phyloP scores from a whole-genome alignment of 23 tunicate species.

The Styela plicata region DNA sequence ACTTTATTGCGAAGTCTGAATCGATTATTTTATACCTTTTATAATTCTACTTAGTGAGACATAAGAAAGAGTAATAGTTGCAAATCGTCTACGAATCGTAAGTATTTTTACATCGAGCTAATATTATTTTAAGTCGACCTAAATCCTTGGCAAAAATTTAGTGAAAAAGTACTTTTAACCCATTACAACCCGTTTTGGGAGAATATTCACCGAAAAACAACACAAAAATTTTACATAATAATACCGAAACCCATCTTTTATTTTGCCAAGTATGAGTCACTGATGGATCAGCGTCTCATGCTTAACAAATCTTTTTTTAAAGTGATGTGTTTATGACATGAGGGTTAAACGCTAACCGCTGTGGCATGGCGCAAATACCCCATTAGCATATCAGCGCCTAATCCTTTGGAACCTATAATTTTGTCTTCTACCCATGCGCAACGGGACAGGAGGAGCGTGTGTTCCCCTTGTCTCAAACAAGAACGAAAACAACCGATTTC shows the following conservation, averaged over 20 bases:
- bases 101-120: background rate
- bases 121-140: background rate
- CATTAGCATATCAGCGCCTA: background rate
- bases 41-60: too few species aligned
- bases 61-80: too few species aligned
- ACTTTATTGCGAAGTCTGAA: too few species aligned
- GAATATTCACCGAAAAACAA: background rate
- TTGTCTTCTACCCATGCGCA: background rate
- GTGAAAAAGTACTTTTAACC: background rate
- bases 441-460: background rate
- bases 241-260: too few species aligned
- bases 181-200: background rate
- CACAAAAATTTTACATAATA: too few species aligned
- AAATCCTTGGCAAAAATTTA: background rate
- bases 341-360: background rate
- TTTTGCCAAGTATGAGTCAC: too few species aligned
- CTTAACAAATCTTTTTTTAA: too few species aligned
- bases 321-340: background rate
- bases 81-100: too few species aligned
- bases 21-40: too few species aligned
- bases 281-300: too few species aligned
- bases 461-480: too few species aligned
- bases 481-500: too few species aligned
- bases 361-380: background rate
- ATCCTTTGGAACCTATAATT: background rate